Evolutionary conservation across 2,797 vertebrate genomes (phyloP), one percentile per base, ranked within the genome.

Genomic region (Mastacembelus armatus): DNA sequence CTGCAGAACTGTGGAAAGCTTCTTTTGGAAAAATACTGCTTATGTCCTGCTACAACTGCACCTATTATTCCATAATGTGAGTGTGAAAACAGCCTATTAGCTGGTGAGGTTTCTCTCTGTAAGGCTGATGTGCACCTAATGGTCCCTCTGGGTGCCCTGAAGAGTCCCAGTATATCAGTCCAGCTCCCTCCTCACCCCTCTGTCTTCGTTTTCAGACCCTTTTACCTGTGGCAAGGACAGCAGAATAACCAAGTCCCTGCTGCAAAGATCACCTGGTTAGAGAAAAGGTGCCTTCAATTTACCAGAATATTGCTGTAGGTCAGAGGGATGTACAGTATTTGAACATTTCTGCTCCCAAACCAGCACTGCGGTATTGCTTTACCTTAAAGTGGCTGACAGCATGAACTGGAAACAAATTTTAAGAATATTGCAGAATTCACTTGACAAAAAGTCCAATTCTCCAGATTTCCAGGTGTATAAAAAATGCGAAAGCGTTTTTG

Each of bases 21-120:
- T 62, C 60, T 68, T 76, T 32, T 59, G 48, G 22, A 43, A 80
- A 78, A 69, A 83, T 66, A 73, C 61, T 78, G 75, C 79, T 79
- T 63, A 78, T 65, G 68, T 66, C 50, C 43, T 71, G 50, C 77
- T 55, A 32, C 73, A 79, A 27, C 75, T 68, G 10, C 63, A 66
- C 66, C 68, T 77, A 78, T 85, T 86, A 83, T 72, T 78, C 76
- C 64, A 76, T 83, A 81, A 82, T 76, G 69, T 10, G 56, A 58
- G 80, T 56, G 79, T 47, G 61, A 83, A 84, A 84, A 78, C 74
- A 78, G 74, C 74, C 82, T 79, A 80, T 89, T 84, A 88, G 84
- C 40, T 8, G 16, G 50, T 39, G 65, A 81, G 57, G 62, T 71
- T 67, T 74, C 59, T 58, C 78, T 84, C 58, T 75, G 77, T 58